Evolutionary conservation across 2,888 invertebrate species (phyloP).

Genomic region (Eucriotettix oculatus): DNA sequence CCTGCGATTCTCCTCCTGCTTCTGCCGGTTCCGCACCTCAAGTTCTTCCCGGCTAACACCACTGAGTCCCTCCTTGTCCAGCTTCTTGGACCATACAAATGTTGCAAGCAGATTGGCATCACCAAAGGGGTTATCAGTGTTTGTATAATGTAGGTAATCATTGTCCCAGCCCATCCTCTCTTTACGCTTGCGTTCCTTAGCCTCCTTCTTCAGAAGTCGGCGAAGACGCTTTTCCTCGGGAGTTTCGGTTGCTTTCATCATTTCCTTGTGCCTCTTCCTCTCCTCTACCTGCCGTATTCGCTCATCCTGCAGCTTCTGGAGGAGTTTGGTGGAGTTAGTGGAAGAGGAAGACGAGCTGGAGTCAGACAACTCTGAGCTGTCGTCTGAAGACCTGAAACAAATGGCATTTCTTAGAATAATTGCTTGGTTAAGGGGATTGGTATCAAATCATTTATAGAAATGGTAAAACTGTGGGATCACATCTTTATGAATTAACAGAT

Average conservation of each 20-base stretch:
- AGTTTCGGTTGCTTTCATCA: constrained; percentile 77
- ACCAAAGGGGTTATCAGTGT: constrained; percentile 96
- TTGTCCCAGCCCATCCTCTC: constrained; percentile 96
- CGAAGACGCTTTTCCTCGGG: constrained; percentile 83
- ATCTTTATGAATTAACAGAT: too few relatives aligned
- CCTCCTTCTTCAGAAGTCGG: constrained; percentile 76
- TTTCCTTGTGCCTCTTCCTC: constrained; percentile 49
- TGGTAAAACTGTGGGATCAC: too few relatives aligned
- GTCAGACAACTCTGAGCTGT: neutral
- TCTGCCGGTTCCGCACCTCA: constrained; percentile 64
- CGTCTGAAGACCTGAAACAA: neutral
- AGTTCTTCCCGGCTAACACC: constrained; percentile 62
- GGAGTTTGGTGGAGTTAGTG: constrained; percentile 41
- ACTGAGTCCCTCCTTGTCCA: constrained; percentile 80
- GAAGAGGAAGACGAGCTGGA: constrained; percentile 23
- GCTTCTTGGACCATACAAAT: constrained; percentile 94
- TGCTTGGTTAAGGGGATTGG: too few relatives aligned
- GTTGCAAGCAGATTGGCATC: constrained; percentile 88
- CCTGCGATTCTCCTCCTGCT: constrained; percentile 78
- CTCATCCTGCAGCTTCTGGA: constrained; percentile 58
- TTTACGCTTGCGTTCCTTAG: constrained; percentile 71
- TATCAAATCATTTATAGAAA: too few relatives aligned
- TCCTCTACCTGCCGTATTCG: constrained; percentile 46
- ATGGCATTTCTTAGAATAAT: too few relatives aligned
- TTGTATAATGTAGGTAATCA: constrained; percentile 92